Evolutionary conservation across 2,113 vertebrate species (phyloP).

Genomic region (Ascaphus truei): DNA sequence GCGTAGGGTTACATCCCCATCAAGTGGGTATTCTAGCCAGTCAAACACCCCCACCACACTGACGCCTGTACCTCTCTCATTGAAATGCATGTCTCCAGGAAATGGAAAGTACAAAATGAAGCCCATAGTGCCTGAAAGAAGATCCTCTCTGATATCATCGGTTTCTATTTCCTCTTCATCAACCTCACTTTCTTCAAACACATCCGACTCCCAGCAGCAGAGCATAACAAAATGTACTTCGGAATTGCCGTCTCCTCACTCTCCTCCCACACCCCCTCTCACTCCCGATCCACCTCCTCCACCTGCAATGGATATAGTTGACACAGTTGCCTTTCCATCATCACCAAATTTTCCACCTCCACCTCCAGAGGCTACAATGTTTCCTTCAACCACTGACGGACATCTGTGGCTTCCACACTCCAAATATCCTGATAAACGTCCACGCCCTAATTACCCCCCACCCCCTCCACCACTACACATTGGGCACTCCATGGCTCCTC

Average conservation of each 20-base stretch:
- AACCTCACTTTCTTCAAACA: constrained; percentile 90
- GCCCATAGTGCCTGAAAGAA: constrained; percentile 91
- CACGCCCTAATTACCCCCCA: constrained; percentile 40
- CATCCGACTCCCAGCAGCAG: constrained; percentile 75
- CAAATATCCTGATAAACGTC: constrained; percentile 47
- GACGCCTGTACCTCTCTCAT: constrained; percentile 83
- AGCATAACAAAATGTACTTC: constrained; percentile 48
- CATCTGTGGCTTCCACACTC: constrained; percentile 45
- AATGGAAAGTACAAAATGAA: constrained; percentile 73
- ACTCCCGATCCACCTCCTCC: constrained; percentile 21
- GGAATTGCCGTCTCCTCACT: constrained; percentile 32
- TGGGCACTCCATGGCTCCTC: constrained; percentile 36
- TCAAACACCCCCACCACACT: constrained; percentile 94
- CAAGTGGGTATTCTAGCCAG: constrained; percentile 96
- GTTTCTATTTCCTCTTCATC: constrained; percentile 88
- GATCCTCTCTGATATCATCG: constrained; percentile 89
- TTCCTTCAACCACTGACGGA: constrained; percentile 52
- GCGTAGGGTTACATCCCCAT: constrained; percentile 88
- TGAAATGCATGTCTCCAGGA: constrained; percentile 76
- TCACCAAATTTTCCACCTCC: constrained; percentile 71
- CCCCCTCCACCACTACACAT: constrained; percentile 35
- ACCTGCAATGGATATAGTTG: neutral
- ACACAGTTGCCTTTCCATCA: constrained; percentile 51
- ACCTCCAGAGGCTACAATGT: constrained; percentile 66
- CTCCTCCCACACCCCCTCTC: constrained; percentile 47